A percentile compares a stretch with the other conserved stretches of the same genome.
phyloP scores from a whole-genome alignment of 2,113 vertebrate genomes.

The Pandion haliaetus region DNA sequence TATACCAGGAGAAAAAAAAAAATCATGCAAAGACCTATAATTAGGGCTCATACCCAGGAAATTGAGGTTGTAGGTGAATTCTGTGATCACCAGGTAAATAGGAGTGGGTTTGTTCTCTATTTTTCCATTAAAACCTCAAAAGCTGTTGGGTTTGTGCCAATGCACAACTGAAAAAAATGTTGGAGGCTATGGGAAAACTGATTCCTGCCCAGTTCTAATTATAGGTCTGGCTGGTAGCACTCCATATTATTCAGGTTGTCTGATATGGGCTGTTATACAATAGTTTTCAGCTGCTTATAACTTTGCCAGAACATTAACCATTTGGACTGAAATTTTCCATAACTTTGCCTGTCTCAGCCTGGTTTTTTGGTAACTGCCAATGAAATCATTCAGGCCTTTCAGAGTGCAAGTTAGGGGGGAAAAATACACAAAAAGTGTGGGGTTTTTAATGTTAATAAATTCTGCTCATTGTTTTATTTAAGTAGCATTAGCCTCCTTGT shows the following conservation, averaged over 20 bases:
- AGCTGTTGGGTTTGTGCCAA: neutral
- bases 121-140: slow-evolving; percentile 8
- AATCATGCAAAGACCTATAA: neutral
- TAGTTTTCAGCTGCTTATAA: neutral
- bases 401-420: neutral
- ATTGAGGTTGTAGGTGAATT: neutral
- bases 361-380: neutral
- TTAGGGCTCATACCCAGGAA: neutral
- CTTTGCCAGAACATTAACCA: neutral
- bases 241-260: neutral
- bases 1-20: neutral
- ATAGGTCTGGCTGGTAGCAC: slow-evolving; percentile 29
- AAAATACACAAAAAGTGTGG: neutral
- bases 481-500: neutral
- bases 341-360: neutral
- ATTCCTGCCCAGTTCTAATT: slow-evolving; percentile 24
- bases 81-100: neutral
- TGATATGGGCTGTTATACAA: neutral
- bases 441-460: neutral
- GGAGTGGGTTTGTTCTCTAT: neutral
- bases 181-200: slow-evolving; percentile 20
- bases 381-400: neutral
- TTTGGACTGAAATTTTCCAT: neutral
- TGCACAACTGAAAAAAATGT: neutral
- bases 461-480: neutral